Percentiles rank a stretch among this genome's conserved stretches.
These are phyloP conservation scores for Pomatorhinus ruficollis DNA, from an alignment of 2,113 vertebrate species.

Conservation along the genomic window DNA sequence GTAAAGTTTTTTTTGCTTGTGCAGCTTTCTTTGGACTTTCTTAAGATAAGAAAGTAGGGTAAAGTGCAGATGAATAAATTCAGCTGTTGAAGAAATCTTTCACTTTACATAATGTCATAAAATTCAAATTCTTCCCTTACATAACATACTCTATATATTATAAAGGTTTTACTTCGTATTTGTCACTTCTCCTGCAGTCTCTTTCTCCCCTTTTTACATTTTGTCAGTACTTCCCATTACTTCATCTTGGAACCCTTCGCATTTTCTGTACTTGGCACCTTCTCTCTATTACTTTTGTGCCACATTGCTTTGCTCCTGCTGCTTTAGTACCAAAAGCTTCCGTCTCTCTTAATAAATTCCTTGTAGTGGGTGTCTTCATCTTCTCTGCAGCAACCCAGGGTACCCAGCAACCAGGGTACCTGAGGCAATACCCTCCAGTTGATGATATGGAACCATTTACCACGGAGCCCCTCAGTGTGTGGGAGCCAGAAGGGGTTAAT, in stretches of 20 bases:
- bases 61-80: neutral
- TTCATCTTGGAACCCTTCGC: neutral
- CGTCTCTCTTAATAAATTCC: neutral
- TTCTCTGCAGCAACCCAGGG: neutral
- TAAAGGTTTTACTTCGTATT: neutral
- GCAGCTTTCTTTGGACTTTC: neutral
- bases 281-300: neutral
- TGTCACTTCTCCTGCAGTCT: neutral
- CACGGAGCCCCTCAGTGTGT: fast-evolving
- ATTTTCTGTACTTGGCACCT: neutral
- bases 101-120: neutral
- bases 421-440: neutral
- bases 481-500: neutral
- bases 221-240: neutral
- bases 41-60: neutral
- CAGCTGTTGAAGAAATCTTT: neutral
- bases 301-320: neutral
- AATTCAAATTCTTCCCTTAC: neutral
- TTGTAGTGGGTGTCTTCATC: neutral
- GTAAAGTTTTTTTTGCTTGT: neutral
- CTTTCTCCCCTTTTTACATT: neutral
- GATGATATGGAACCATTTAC: neutral
- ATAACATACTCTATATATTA: neutral
- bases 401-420: neutral
- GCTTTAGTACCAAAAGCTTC: neutral